Percentiles rank a stretch among this genome's conserved stretches.
Evolutionary conservation across 2,113 vertebrate species (phyloP).

Genomic region (Illadopsis cleaveri): DNA sequence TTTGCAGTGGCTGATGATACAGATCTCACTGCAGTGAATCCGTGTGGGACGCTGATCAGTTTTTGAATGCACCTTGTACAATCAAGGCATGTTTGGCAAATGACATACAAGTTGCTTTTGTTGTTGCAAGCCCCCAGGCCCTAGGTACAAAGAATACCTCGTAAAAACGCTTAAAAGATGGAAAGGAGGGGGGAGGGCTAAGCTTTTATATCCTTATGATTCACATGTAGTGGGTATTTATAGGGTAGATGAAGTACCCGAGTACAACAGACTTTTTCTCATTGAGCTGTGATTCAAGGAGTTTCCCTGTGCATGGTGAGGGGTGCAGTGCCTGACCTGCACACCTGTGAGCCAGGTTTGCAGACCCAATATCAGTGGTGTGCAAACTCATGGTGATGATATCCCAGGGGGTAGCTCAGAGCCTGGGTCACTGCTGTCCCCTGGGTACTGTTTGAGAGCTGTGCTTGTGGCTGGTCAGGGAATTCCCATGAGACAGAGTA

Average conservation of each 20-base stretch:
- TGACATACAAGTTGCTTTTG: not conserved
- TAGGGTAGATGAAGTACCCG: not conserved
- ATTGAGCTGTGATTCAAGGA: fast-evolving
- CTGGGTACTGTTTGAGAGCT: not conserved
- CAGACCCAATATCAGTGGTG: fast-evolving
- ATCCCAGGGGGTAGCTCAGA: not conserved
- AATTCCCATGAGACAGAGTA: not conserved
- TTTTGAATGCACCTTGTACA: not conserved
- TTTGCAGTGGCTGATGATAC: not conserved
- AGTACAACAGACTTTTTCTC: too few relatives aligned
- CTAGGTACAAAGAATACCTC: not conserved
- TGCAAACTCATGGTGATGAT: fast-evolving
- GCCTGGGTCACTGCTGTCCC: not conserved
- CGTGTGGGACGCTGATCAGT: not conserved
- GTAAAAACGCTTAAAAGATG: not conserved
- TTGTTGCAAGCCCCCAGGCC: not conserved
- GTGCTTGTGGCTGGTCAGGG: not conserved
- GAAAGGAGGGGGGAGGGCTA: not conserved
- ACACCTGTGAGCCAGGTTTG: not conserved
- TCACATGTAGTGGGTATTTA: not conserved
- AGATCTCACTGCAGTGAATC: not conserved
- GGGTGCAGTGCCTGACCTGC: not conserved
- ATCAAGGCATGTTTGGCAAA: not conserved
- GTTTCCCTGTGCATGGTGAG: not conserved
- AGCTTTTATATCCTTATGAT: not conserved